Base-by-base conservation (phyloP, 2,888 invertebrate species). In the Trilocha varians region DNA sequence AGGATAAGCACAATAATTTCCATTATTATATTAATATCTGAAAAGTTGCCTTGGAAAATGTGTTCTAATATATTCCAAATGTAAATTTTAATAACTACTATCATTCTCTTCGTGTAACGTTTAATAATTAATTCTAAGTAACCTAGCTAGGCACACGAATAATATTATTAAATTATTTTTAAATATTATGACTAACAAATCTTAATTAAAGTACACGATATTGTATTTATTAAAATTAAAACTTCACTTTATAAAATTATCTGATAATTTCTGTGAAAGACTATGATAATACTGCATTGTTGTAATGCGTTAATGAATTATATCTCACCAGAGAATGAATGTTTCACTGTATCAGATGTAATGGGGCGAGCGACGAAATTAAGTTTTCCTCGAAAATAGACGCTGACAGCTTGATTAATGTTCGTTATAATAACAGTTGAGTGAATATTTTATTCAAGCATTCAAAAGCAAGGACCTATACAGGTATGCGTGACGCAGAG, bases 341-440 rank as follows among this genome's bases (percentile, higher is more conserved):
- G 54, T 53, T 59, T 49, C 48, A 47, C 52, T 49, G 51, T 57
- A 62, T 55, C 58, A 52, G 52, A 55, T 57, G 58, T 60, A 68
- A 64, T 44, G 50, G 57, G 25, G 55, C 57, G 53, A 50, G 60
- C 62, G 69, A 68, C 63, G 60, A 70, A 77, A 78, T 76, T 66
- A 77, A 70, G 70, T 73, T 75, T 74, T 76, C 70, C 61, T 71
- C 63, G 65, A 70, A 75, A 78, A 74, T 74, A 73, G 64, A 68
- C 66, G 75, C 53, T 55, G 74, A 74, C 75, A 74, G 71, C 54
- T 73, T 77, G 80, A 80, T 79, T 69, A 72, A 78, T 79, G 70
- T 70, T 65, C 62, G 65, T 67, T 72, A 70, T 74, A 72, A 75
- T 75, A 79, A 76, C 68, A 62, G 62, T 50, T 64, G 65, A 74